phyloP scores from a whole-genome alignment of 2,888 invertebrate species.

The Athalia circularis region DNA sequence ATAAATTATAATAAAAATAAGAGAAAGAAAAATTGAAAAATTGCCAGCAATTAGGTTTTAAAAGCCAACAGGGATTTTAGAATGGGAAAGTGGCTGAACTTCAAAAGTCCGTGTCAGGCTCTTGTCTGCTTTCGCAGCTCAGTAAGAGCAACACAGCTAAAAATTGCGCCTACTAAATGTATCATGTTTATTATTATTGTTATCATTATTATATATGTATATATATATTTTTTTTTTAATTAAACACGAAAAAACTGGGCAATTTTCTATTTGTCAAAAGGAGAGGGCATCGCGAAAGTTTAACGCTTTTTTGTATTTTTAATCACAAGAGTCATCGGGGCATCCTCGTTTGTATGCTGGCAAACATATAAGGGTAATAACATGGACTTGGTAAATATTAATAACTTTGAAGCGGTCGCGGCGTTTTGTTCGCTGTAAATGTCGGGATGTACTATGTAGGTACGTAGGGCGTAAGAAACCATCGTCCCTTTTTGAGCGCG shows the following conservation, averaged over 20 bases:
- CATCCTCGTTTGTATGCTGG: too few species aligned
- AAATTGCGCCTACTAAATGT: too few species aligned
- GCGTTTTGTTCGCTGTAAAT: conserved; percentile 5
- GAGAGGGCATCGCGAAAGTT: background rate
- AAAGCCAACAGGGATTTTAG: background rate
- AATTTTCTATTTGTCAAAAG: background rate
- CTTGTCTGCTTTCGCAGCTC: background rate
- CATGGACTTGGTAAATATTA: conserved; percentile 30
- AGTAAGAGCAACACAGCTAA: too few species aligned
- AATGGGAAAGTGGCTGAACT: background rate
- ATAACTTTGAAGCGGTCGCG: conserved; percentile 6
- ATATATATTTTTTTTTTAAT: too few species aligned
- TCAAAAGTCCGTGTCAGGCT: background rate
- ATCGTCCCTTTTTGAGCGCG: background rate
- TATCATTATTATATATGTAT: too few species aligned
- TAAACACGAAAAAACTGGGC: too few species aligned
- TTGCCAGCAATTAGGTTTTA: conserved; percentile 19
- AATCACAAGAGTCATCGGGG: background rate
- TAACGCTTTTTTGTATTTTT: background rate
- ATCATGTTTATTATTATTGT: too few species aligned
- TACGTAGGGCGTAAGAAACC: too few species aligned
- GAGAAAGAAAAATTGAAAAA: conserved; percentile 13
- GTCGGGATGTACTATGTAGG: too few species aligned
- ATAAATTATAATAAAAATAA: conserved; percentile 9
- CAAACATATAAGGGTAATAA: background rate